Conservation (phyloP, 2,888 invertebrate genomes). For the Trisateles emortualis region DNA sequence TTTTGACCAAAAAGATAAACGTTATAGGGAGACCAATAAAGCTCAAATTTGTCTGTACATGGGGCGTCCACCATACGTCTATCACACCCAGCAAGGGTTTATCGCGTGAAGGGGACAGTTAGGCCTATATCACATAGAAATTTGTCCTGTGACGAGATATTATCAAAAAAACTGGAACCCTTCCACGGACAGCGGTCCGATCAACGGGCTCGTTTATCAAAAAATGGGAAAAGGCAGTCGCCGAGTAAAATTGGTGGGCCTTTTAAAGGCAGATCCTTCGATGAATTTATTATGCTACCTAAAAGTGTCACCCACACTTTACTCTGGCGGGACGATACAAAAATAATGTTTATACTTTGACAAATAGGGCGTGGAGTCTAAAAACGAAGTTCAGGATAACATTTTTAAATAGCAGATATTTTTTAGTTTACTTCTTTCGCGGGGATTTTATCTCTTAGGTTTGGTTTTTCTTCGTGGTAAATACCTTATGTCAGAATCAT, state of each 20-base stretch:
- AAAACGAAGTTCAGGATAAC: not conserved
- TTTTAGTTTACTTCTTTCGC: no score
- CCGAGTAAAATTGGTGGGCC: constrained; percentile 60
- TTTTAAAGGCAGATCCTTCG: constrained; percentile 55
- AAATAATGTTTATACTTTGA: constrained; percentile 28
- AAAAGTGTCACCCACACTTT: constrained; percentile 42
- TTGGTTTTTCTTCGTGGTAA: no score
- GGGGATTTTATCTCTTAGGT: no score
- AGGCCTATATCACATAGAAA: constrained; percentile 72
- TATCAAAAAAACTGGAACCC: constrained; percentile 69
- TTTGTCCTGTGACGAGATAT: constrained; percentile 81
- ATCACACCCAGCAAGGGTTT: constrained; percentile 54
- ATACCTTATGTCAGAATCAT: no score
- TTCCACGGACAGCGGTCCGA: constrained; percentile 68
- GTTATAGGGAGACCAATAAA: constrained; percentile 5
- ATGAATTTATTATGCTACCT: constrained; percentile 60
- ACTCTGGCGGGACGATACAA: constrained; percentile 26
- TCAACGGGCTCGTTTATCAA: constrained; percentile 78
- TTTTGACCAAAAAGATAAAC: constrained; percentile 5
- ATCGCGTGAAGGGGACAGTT: constrained; percentile 54
- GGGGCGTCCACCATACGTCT: constrained; percentile 33
- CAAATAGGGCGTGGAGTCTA: not conserved
- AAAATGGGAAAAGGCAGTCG: constrained; percentile 65
- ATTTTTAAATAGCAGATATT: not conserved
- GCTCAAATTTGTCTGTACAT: constrained; percentile 17